Base-by-base conservation (phyloP, 2,888 invertebrate species). In the Amblyjoppa fuscipennis region DNA sequence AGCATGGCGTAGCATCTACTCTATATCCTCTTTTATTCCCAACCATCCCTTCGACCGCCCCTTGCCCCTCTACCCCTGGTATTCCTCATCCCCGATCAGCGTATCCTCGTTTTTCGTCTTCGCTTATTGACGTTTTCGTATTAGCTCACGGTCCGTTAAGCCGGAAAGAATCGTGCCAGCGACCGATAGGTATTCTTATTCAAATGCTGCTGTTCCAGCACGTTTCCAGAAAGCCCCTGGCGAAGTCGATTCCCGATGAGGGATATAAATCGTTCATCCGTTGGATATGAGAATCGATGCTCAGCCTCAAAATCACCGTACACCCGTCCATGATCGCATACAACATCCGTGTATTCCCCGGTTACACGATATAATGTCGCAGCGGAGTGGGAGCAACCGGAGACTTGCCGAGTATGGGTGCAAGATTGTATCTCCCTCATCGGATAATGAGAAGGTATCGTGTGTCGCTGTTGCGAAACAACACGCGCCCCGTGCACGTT, bases 41-140 rank as follows among this genome's bases (percentile, higher is more conserved):
- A 20, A 20, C 53, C 53, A 20, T 34, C 31, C 31, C 6, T 4
- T 1, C 64, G 2, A 59, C 59, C 13, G 6, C 16, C 28, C 13
- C 25, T 3, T 3, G 6, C 34, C 61, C 56, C 49, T 34, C 34
- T 0, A 2, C 64, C 64, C 51, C 31, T 51, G n/a, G 45, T 13
- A 59, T 61, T 68, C 73, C 66, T 70, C n/a, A 59, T 77, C 51
- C 78, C 31, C 75, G 64, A 53, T 49, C 71, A 16, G 31, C 20
- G 51, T 45, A 45, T 76, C 61, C 56, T 49, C 28, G 83, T 34
- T 82, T 87, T 70, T 88, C 88, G 83, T 64, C 69, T 76, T 74
- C 84, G 89, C 89, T 91, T 90, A 91, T 91, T 88, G 90, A 90
- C 88, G 86, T 89, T 90, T 89, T 79, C 76, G 53, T 78, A 80